Evolutionary conservation across 2,797 vertebrate genomes (phyloP).

Genomic region (Erithacus rubecula): DNA sequence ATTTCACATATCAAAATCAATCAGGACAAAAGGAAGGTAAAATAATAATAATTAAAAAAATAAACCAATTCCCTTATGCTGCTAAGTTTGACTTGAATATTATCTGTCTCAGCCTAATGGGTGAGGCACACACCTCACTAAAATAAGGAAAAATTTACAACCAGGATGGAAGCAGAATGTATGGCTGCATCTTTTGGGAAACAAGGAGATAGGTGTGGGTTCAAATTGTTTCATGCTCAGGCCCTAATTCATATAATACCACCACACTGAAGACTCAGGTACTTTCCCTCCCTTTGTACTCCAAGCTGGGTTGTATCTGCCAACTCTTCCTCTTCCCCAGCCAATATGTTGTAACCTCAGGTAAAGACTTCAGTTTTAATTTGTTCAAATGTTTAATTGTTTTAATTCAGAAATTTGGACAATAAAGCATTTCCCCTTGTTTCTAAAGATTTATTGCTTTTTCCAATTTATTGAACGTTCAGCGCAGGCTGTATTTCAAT

Average conservation of each 20-base stretch:
- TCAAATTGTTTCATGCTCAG: neutral
- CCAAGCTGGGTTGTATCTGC: neutral
- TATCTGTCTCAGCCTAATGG: neutral
- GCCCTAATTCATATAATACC: neutral
- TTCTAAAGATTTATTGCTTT: neutral
- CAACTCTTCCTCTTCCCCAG: neutral
- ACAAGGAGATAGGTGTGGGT: neutral
- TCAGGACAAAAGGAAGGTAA: conserved; percentile 7
- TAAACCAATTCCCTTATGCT: neutral
- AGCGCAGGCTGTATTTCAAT: neutral
- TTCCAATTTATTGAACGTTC: neutral
- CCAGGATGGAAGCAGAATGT: no score
- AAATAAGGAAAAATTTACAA: neutral
- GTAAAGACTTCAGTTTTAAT: neutral
- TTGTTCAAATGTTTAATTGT: neutral
- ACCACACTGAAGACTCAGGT: rapidly evolving
- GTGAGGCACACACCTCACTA: neutral
- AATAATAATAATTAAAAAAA: neutral
- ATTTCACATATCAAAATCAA: conserved; percentile 4
- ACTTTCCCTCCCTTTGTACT: neutral
- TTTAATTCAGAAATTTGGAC: neutral
- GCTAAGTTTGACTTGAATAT: neutral
- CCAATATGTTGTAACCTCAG: neutral
- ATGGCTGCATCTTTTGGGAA: neutral
- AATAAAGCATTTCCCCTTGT: neutral